These are phyloP conservation scores for Megaptera novaeangliae DNA, from an alignment of 2,113 vertebrate genomes.

Conservation along the genomic window DNA sequence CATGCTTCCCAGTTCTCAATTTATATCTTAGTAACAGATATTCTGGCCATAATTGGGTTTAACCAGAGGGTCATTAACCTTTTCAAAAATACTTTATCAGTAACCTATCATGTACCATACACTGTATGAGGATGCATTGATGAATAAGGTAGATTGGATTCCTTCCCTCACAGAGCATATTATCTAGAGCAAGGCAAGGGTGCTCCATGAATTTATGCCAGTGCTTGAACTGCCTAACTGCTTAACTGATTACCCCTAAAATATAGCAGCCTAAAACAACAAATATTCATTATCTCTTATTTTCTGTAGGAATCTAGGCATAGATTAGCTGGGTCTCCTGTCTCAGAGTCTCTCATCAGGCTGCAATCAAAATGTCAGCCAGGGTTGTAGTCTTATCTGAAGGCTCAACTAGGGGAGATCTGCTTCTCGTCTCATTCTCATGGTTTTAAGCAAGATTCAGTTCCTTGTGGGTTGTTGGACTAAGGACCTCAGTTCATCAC, in stretches of 20 bases:
- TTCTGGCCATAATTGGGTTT: neutral
- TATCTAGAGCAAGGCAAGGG: neutral
- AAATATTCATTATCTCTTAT: neutral
- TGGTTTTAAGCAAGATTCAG: neutral
- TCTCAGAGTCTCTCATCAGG: neutral
- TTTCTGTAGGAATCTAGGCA: neutral
- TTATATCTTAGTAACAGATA: neutral
- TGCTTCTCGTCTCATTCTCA: neutral
- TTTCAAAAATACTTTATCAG: neutral
- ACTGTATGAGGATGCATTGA: neutral
- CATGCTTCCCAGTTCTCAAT: neutral
- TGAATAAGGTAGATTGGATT: neutral
- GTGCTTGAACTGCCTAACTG: neutral
- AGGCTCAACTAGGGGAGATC: neutral
- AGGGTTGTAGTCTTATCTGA: neutral
- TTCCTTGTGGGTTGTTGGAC: neutral
- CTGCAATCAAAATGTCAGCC: neutral
- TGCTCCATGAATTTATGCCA: neutral
- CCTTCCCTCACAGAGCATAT: neutral
- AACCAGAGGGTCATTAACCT: neutral
- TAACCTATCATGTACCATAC: neutral
- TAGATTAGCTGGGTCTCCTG: neutral
- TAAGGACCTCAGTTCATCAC: neutral
- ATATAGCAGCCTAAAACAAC: neutral
- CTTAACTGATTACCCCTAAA: neutral